These are phyloP conservation scores for Bathynomus jamesi DNA, from an alignment of 1,140 invertebrate species.

Conservation along the genomic window DNA sequence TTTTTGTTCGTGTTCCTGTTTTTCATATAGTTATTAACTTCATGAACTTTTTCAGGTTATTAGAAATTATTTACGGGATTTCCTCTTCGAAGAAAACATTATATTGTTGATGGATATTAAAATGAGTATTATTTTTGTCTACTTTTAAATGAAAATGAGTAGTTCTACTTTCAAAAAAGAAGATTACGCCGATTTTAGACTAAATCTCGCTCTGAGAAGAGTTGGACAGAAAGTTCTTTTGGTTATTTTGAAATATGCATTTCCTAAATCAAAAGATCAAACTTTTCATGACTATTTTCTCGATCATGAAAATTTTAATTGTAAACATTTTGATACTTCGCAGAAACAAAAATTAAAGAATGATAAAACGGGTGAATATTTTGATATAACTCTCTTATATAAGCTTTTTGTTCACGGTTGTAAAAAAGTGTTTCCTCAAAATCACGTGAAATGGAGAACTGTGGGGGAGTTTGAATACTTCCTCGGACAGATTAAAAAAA, in stretches of 20 bases:
- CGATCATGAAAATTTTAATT: neutral
- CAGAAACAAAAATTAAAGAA: neutral
- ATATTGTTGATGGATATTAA: no score
- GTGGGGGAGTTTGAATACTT: neutral
- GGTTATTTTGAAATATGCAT: neutral
- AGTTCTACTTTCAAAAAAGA: neutral
- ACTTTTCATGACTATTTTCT: neutral
- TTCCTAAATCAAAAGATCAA: neutral
- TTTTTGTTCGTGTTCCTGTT: no score
- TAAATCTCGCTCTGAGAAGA: neutral
- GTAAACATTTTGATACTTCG: neutral
- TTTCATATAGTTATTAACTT: no score
- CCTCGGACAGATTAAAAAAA: neutral
- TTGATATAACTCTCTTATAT: neutral
- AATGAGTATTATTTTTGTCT: no score
- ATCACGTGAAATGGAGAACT: neutral
- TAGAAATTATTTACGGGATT: no score
- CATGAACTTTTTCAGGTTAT: no score
- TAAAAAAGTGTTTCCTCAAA: neutral
- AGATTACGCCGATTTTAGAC: neutral
- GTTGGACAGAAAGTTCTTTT: neutral
- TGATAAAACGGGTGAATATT: neutral
- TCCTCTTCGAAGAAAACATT: no score
- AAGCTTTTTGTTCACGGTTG: neutral
- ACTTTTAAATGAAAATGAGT: neutral